These are phyloP conservation scores for Adelosebastes latens DNA, from an alignment of 2,797 vertebrate genomes.

Conservation along the genomic window DNA sequence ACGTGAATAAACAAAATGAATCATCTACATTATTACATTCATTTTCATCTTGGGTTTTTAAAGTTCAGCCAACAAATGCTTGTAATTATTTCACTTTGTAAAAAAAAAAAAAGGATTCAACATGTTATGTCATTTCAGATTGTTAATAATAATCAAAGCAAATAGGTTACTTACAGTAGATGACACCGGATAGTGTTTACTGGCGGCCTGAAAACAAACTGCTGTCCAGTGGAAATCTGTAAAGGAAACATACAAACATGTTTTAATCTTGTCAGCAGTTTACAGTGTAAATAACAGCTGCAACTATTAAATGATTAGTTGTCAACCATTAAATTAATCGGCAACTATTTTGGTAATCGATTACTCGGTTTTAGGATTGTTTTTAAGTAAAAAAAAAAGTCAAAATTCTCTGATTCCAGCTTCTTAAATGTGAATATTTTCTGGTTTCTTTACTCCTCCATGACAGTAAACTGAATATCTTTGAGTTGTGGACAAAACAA, in stretches of 20 bases:
- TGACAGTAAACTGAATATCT: too few species aligned
- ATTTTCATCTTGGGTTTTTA: not conserved
- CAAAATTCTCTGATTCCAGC: too few species aligned
- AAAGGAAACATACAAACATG: constrained; percentile 9
- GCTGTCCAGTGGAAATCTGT: constrained; percentile 25
- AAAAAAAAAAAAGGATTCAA: not conserved
- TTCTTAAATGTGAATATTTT: too few species aligned
- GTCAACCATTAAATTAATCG: not conserved
- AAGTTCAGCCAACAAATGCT: not conserved
- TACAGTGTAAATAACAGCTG: too few species aligned
- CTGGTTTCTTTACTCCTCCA: too few species aligned
- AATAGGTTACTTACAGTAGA: constrained; percentile 55
- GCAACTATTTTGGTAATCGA: too few species aligned
- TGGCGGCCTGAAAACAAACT: not conserved
- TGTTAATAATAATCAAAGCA: not conserved
- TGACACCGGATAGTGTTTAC: not conserved
- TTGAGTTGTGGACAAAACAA: too few species aligned
- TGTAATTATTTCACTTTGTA: not conserved
- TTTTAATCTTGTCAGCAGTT: not conserved
- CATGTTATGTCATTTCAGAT: not conserved
- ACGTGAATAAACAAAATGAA: not conserved
- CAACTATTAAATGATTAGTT: too few species aligned
- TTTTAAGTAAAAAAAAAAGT: too few species aligned
- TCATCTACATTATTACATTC: not conserved
- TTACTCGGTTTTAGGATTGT: too few species aligned